Conservation (phyloP, 2,888 invertebrate genomes). For the Nephrotoma guestfalica region DNA sequence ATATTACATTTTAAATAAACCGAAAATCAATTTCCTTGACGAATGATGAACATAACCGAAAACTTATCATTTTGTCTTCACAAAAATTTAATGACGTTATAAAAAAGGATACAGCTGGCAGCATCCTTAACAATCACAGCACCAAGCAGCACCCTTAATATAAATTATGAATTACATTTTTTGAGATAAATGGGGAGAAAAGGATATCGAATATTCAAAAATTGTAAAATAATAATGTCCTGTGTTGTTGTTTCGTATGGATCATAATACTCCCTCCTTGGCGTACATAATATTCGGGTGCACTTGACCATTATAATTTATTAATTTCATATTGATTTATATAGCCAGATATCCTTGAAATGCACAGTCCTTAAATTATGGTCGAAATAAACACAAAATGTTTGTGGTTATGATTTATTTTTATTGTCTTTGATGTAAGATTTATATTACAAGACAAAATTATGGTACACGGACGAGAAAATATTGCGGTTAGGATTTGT, state of each 20-base stretch:
- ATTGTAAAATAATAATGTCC: background rate
- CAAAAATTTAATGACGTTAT: background rate
- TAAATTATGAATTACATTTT: background rate
- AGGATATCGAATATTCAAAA: background rate
- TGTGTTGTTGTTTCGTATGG: background rate
- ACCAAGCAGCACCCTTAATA: background rate
- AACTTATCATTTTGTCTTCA: background rate
- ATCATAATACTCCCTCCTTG: background rate
- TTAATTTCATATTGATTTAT: background rate
- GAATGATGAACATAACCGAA: background rate
- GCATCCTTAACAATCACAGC: no score
- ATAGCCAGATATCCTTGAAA: background rate
- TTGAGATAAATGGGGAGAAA: background rate
- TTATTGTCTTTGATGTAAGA: background rate
- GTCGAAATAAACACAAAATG: background rate
- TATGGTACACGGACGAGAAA: background rate
- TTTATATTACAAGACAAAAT: background rate
- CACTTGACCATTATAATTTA: background rate
- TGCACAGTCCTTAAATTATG: background rate
- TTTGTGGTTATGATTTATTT: background rate
- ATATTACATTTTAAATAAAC: background rate
- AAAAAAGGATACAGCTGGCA: background rate
- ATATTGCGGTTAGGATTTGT: background rate
- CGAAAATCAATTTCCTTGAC: background rate
- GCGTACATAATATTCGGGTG: background rate